Conservation (phyloP, 2,113 vertebrate genomes). For the Antechinus stuartii region DNA sequence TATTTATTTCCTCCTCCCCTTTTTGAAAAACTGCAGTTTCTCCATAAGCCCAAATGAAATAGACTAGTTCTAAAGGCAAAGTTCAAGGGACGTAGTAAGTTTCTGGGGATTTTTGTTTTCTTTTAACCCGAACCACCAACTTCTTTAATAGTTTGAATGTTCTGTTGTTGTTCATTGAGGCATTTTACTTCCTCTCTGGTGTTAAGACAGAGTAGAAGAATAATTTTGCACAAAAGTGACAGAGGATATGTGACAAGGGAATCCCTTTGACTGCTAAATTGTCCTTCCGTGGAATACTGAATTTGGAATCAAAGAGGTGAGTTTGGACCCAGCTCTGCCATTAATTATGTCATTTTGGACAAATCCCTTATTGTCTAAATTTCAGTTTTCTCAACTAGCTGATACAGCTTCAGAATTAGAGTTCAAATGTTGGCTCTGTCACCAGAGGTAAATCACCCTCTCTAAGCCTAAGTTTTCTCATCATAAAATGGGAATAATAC, state of each 20-base stretch:
- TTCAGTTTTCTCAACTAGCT: background rate
- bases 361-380: background rate
- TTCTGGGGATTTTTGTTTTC: background rate
- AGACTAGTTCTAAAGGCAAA: constrained; percentile 1
- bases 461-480: background rate
- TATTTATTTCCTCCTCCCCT: background rate
- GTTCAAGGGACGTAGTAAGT: constrained; percentile 10
- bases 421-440: background rate
- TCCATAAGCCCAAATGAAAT: background rate
- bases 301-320: background rate
- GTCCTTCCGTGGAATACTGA: background rate
- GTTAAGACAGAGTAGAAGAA: background rate
- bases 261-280: background rate
- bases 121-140: background rate
- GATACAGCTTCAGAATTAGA: background rate
- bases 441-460: background rate
- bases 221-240: accelerated
- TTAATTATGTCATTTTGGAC: background rate
- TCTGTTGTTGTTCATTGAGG: background rate
- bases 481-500: background rate
- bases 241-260: background rate
- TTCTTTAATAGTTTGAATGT: background rate
- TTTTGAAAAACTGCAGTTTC: background rate
- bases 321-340: background rate
- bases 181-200: background rate